A percentile compares a stretch with the other conserved stretches of the same genome.
These are phyloP conservation scores for Porphyrio hochstetteri DNA, from an alignment of 2,113 vertebrate genomes.

Conservation along the genomic window DNA sequence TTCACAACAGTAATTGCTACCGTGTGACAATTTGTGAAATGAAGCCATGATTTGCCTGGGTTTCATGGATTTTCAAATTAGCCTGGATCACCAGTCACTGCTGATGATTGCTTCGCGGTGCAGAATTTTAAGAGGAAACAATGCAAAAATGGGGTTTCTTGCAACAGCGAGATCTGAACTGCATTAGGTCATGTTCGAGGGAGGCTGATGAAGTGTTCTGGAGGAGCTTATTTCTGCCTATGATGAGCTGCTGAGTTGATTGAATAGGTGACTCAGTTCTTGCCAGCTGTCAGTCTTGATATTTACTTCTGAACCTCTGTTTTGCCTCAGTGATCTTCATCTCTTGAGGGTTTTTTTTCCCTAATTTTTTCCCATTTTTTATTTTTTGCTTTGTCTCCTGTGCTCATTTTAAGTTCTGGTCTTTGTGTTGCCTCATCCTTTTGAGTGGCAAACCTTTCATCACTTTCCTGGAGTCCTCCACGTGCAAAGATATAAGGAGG, in stretches of 20 bases:
- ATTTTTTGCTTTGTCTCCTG: fast-evolving
- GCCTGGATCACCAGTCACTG: background rate
- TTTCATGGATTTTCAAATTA: background rate
- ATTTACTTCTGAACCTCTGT: background rate
- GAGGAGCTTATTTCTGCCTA: background rate
- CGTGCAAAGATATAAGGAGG: background rate
- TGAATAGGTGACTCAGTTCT: background rate
- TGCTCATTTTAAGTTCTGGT: background rate
- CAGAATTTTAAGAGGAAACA: background rate
- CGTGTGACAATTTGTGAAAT: background rate
- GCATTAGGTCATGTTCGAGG: background rate
- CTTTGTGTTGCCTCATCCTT: background rate
- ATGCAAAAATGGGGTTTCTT: background rate
- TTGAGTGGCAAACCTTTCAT: background rate
- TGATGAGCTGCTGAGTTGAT: background rate
- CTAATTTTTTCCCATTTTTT: too few relatives aligned
- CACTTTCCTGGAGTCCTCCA: background rate
- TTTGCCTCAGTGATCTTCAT: background rate
- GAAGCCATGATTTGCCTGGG: background rate
- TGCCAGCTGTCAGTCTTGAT: background rate
- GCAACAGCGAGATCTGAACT: background rate
- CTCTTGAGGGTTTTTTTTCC: background rate
- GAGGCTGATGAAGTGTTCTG: background rate
- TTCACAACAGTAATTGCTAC: background rate
- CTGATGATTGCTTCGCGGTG: background rate